Percentiles rank a stretch among this genome's conserved stretches.
Evolutionary conservation across 2,888 invertebrate species (phyloP).

Genomic region (Brachyptera risi): DNA sequence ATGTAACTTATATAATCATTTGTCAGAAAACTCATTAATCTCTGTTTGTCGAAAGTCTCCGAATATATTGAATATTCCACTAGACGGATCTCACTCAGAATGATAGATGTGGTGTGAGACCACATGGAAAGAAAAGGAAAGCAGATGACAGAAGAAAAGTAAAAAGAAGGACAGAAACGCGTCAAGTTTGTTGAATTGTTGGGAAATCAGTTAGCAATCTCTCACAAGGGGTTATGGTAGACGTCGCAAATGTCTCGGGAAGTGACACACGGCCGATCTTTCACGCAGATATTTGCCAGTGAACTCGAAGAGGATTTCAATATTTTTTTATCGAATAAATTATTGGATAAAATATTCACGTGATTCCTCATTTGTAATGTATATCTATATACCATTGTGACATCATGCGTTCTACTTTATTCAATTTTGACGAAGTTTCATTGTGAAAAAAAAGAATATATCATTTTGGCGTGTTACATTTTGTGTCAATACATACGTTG

Average conservation of each 20-base stretch:
- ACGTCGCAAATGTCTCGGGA: too few species aligned
- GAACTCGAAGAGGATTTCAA: background rate
- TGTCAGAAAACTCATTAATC: background rate
- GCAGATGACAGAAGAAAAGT: background rate
- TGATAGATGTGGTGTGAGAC: background rate
- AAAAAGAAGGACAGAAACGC: background rate
- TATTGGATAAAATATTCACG: too few species aligned
- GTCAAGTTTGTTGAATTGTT: background rate
- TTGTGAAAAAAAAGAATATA: too few species aligned
- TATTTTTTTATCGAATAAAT: background rate
- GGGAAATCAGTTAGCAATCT: background rate
- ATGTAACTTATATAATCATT: too few species aligned
- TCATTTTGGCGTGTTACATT: too few species aligned
- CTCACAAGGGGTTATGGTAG: background rate
- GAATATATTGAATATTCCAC: background rate
- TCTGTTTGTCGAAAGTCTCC: background rate
- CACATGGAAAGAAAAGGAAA: too few species aligned
- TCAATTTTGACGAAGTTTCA: too few species aligned
- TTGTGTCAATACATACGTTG: too few species aligned
- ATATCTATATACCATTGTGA: background rate
- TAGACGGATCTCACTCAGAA: background rate
- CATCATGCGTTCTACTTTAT: too few species aligned
- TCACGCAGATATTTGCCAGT: background rate
- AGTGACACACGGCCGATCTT: background rate
- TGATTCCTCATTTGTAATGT: background rate